phyloP scores from a whole-genome alignment of 2,797 vertebrate species.

The Anas flavirostris region DNA sequence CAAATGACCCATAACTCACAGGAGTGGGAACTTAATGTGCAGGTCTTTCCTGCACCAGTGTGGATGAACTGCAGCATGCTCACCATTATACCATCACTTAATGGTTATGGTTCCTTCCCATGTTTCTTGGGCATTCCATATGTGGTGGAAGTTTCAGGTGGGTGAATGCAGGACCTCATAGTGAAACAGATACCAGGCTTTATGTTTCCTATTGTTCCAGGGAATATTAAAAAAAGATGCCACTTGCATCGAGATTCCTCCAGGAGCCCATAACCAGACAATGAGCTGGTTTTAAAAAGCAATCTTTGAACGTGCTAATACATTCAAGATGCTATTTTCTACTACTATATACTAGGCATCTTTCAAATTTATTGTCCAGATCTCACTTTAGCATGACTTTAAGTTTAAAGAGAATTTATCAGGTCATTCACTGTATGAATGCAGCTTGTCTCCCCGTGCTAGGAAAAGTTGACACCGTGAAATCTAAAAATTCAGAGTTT shows the following conservation, averaged over 20 bases:
- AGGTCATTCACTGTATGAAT: slow-evolving; percentile 17
- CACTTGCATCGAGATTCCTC: not conserved
- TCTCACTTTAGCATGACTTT: slow-evolving; percentile 16
- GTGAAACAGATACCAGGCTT: not conserved
- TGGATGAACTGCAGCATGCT: not conserved
- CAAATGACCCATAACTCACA: slow-evolving; percentile 51
- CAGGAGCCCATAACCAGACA: not conserved
- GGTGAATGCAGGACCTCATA: not conserved
- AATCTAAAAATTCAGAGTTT: not conserved
- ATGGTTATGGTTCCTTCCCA: not conserved
- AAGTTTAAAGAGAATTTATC: slow-evolving; percentile 19
- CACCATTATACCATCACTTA: not conserved
- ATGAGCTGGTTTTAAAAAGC: not conserved
- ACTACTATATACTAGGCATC: not conserved
- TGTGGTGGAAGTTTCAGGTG: not conserved
- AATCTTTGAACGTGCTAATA: not conserved
- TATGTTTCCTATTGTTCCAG: not conserved
- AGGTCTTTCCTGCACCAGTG: not conserved
- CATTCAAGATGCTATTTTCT: slow-evolving; percentile 16
- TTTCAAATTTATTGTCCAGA: slow-evolving; percentile 19
- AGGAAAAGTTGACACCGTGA: not conserved
- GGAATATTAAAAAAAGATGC: not conserved
- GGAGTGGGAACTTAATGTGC: slow-evolving; percentile 20
- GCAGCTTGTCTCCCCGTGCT: not conserved
- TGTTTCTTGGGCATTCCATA: not conserved